Evolutionary conservation across 1,140 invertebrate species (phyloP).

Genomic region (Kradibia gibbosae): DNA sequence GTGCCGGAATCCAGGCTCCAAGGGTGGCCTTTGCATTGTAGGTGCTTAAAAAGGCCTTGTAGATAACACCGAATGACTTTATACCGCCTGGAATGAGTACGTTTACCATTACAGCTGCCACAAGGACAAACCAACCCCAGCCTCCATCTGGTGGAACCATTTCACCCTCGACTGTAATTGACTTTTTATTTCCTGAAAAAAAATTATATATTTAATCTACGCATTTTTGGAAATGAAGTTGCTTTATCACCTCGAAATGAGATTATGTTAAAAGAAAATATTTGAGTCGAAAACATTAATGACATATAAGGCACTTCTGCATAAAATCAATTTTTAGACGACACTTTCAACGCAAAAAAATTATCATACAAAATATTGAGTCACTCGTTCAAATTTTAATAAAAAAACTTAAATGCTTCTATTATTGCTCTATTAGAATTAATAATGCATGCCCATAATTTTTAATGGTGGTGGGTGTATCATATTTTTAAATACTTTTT

Average conservation of each 20-base stretch:
- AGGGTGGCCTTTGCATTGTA: slow-evolving; percentile 80
- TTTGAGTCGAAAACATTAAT: too few relatives aligned
- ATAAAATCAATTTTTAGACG: too few relatives aligned
- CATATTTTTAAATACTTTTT: too few relatives aligned
- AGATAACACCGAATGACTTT: slow-evolving; percentile 90
- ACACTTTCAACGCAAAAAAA: too few relatives aligned
- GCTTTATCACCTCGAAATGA: not conserved
- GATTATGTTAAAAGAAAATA: not conserved
- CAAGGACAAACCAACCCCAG: slow-evolving; percentile 88
- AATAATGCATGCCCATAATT: too few relatives aligned
- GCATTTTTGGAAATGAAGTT: not conserved
- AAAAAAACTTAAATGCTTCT: too few relatives aligned
- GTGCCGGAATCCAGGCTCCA: slow-evolving; percentile 87
- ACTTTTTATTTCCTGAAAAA: slow-evolving; percentile 42
- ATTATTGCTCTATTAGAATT: too few relatives aligned
- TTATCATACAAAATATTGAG: too few relatives aligned
- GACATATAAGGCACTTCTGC: too few relatives aligned
- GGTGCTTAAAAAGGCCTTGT: slow-evolving; percentile 84
- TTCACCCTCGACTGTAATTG: slow-evolving; percentile 63
- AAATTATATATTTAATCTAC: not conserved
- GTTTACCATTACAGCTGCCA: slow-evolving; percentile 86
- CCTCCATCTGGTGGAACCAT: slow-evolving; percentile 79
- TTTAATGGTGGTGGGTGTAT: too few relatives aligned
- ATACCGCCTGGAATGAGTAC: slow-evolving; percentile 87
- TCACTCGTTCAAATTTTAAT: too few relatives aligned